These are phyloP conservation scores for Melanotaenia nigrans DNA, from an alignment of 2,797 vertebrate genomes.

Conservation along the genomic window DNA sequence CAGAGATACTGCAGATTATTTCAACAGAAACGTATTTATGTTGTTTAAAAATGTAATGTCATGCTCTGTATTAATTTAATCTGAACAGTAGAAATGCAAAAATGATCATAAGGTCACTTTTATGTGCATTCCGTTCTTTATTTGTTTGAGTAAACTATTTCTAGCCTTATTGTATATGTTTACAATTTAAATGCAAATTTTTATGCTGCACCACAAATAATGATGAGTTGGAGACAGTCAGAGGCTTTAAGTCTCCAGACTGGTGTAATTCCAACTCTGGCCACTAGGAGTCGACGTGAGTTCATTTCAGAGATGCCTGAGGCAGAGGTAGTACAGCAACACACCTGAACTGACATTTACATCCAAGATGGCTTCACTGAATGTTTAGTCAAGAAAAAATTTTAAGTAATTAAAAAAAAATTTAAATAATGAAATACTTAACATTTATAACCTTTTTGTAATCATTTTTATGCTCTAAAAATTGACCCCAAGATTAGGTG, in stretches of 20 bases:
- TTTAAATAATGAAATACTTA: not conserved
- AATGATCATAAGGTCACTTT: not conserved
- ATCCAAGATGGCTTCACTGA: not conserved
- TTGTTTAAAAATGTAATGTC: not conserved
- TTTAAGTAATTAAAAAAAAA: no score
- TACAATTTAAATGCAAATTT: not conserved
- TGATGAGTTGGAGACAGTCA: not conserved
- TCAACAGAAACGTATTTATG: not conserved
- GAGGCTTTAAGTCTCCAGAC: not conserved
- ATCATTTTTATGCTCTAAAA: not conserved
- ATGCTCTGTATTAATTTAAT: not conserved
- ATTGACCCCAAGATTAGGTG: not conserved
- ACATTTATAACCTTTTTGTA: not conserved
- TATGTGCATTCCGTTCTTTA: not conserved
- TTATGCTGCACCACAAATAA: not conserved
- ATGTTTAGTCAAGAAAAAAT: not conserved
- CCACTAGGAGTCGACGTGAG: constrained; percentile 80
- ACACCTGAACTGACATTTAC: constrained; percentile 28
- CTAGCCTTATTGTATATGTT: not conserved
- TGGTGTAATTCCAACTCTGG: constrained; percentile 54
- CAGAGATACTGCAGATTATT: not conserved
- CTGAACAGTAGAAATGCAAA: not conserved
- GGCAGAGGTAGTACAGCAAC: constrained; percentile 34
- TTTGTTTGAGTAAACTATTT: not conserved
- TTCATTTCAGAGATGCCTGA: constrained; percentile 53